Percentiles rank a stretch among this genome's conserved stretches.
Conservation (phyloP, 2,113 vertebrate genomes). For the Eublepharis macularius region DNA sequence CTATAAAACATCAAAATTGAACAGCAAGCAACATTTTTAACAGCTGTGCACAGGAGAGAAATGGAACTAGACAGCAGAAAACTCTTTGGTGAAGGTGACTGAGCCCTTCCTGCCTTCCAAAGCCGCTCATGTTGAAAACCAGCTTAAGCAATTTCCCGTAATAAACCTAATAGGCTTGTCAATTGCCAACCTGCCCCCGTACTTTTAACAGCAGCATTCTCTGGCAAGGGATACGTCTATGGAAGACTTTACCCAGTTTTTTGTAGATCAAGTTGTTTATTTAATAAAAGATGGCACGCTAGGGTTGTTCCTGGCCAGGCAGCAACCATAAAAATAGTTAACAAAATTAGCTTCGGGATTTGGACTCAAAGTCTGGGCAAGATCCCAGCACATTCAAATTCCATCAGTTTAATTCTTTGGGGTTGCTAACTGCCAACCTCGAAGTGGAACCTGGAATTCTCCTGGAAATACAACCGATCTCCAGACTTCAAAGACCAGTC, state of each 20-base stretch:
- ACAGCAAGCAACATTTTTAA: neutral
- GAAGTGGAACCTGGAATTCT: too few relatives aligned
- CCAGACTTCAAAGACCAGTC: too few relatives aligned
- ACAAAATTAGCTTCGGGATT: neutral
- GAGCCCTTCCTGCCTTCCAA: neutral
- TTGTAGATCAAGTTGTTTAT: neutral
- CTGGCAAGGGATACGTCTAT: neutral
- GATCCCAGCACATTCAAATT: neutral
- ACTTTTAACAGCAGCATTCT: neutral
- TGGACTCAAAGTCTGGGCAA: neutral
- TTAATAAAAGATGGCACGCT: neutral
- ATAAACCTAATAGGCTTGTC: neutral
- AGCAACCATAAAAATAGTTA: neutral
- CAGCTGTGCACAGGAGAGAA: neutral
- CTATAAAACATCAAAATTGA: neutral
- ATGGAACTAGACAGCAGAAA: neutral
- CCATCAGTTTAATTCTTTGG: neutral
- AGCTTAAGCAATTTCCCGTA: neutral
- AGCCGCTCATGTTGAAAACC: neutral
- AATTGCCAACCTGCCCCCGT: neutral
- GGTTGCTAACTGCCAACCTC: too few relatives aligned
- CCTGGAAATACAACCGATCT: too few relatives aligned
- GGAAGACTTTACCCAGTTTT: neutral
- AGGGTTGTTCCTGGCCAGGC: neutral
- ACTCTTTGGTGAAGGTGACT: neutral